Evolutionary conservation across 2,113 vertebrate genomes (phyloP), one percentile per base, ranked within the genome.

Genomic region (Struthidea cinerea): DNA sequence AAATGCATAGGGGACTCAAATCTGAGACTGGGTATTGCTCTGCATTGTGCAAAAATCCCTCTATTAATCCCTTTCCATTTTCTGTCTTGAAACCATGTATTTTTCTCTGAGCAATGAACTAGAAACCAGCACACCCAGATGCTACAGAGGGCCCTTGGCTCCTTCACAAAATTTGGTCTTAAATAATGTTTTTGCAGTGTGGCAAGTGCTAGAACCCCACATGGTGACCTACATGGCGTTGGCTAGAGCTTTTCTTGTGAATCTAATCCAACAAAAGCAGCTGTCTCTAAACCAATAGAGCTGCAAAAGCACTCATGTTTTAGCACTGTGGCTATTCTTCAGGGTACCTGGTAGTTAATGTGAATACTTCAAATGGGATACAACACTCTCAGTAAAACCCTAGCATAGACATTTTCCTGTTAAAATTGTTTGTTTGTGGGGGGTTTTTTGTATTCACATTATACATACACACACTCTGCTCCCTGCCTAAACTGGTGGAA

Each of bases 201-300:
- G 74, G 81, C 75, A 84, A 88, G 49, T 60, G 90, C 75, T 95
- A 77, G 94, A 92, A 65, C 76, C 94, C 90, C 89, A 92, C 91
- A 76, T 87, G 88, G 90, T 93, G 94, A 96, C 94, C 95, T 86
- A 94, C 88, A 92, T 97, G 96, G 87, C 28, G 1, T 46, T 91
- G 92, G 88, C 84, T 90, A 13, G 52, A 87, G 90, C 42, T 83
- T 42, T 69, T 59, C 75, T 94, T 76, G 82, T 94, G 96, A 87
- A 21, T 86, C 84, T 88, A 87, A 89, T 97, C 95, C 97, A 97
- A 91, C 87, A 94, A 95, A 96, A 95, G 92, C 97, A 95, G 97
- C 76, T 96, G 82, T 96, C 94, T 87, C 60, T 53, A 68, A 94
- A 89, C 63, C 39, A 89, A 50, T 19, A 89, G 74, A 93, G 64